Base-by-base conservation (phyloP, 2,888 invertebrate species). In the Drosophila monieri region DNA sequence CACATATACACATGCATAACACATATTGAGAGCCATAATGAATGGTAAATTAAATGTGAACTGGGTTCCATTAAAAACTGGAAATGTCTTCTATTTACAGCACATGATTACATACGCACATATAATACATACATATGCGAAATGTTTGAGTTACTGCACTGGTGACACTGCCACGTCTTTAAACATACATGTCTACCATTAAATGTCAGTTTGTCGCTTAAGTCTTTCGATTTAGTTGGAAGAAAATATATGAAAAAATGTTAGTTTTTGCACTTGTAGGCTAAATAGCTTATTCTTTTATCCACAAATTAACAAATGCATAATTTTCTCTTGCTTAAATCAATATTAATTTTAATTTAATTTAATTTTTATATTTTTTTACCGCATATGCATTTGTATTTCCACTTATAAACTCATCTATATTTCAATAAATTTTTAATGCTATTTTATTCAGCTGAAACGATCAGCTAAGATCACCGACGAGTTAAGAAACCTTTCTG, bases 201-300 rank as follows among this genome's bases (percentile, higher is more conserved):
- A 9, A 18, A 8, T 21, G 27, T 73, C 57, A 85, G 84, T 81
- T 84, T 76, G 85, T 84, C 77, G 72, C 85, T 70, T 79, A 76
- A 83, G 83, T 87, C 84, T 87, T 84, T 84, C 73, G 87, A 81
- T 84, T 85, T 70, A 65, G 27, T 15, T 41, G 10, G 18, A 41
- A 6, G 10, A 3, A 18, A 10, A 41, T 15, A 15, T 41, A 15
- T 10, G 10, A 15, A 10, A 18, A 15, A 15, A 15, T 41, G 10
- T 15, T 15, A 9, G 1, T 21, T 18, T 15, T 18, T 18, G 9
- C 15, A 18, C 8, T 15, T 9, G 14, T 18, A 21, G 10, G 12
- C 15, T 3, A 41, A 18, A 15, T 41, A 14, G 18, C 2, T 12
- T 12, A 32, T 32, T 32, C 32, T 32, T 3, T 10, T 12, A 10